phyloP scores from a whole-genome alignment of 2,113 vertebrate genomes.

The Hemibates koningsi region DNA sequence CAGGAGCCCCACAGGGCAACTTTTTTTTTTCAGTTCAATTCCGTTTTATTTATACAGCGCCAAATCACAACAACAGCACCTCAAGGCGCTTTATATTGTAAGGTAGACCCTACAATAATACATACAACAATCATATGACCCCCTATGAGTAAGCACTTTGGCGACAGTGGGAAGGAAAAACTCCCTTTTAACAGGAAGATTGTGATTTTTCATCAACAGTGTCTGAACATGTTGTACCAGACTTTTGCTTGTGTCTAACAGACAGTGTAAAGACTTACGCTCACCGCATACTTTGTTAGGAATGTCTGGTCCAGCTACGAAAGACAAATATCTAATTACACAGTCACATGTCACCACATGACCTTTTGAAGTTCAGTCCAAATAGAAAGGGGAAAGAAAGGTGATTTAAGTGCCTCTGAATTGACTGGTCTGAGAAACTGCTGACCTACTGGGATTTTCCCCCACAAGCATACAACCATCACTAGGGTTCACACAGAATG shows the following conservation, averaged over 20 bases:
- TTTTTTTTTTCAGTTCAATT: not conserved
- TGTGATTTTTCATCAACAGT: not conserved
- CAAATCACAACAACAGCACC: not conserved
- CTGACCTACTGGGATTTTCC: not conserved
- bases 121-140: not conserved
- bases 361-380: not conserved
- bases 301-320: not conserved
- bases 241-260: not conserved
- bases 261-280: not conserved
- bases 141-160: not conserved
- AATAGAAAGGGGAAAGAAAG: not conserved
- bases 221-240: not conserved
- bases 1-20: not conserved
- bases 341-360: not conserved
- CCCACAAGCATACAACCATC: not conserved
- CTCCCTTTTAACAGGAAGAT: not conserved
- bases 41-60: fast-evolving
- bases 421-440: not conserved
- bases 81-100: not conserved
- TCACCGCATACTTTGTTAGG: not conserved
- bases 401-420: not conserved
- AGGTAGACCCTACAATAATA: not conserved
- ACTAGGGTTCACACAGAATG: not conserved
- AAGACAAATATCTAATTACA: not conserved
- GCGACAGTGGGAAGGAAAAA: not conserved